Evolutionary conservation across 2,888 invertebrate species (phyloP).

Genomic region (Nasonovia ribisnigri): DNA sequence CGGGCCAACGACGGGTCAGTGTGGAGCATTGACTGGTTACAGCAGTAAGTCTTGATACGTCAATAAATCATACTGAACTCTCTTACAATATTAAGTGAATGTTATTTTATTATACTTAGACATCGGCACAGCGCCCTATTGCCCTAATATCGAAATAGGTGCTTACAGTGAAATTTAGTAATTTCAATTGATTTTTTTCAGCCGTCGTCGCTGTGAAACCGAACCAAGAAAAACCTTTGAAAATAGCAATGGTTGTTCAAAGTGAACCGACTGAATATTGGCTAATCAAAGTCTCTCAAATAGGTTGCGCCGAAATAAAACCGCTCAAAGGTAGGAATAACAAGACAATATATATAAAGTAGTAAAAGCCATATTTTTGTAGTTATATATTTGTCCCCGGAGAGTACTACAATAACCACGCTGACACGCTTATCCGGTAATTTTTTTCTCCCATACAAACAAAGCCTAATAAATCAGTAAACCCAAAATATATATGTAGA

Average conservation of each 20-base stretch:
- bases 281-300: conserved; percentile 70
- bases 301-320: conserved; percentile 69
- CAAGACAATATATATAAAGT: background rate
- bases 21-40: conserved; percentile 70
- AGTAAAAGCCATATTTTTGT: conserved; percentile 20
- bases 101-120: background rate
- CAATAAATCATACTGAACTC: background rate
- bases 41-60: conserved; percentile 69
- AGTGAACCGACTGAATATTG: conserved; percentile 70
- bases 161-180: background rate
- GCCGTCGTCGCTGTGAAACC: conserved; percentile 70
- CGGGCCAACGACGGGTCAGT: conserved; percentile 70
- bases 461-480: conserved; percentile 46
- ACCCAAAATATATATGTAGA: background rate
- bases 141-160: background rate
- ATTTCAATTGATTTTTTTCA: conserved; percentile 66
- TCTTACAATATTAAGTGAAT: background rate
- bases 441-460: background rate
- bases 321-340: conserved; percentile 68
- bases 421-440: conserved; percentile 5
- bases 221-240: conserved; percentile 69
- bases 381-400: conserved; percentile 43
- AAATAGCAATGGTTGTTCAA: conserved; percentile 70
- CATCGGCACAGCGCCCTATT: background rate
- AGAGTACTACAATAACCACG: conserved; percentile 2